Evolutionary conservation across 2,888 invertebrate species (phyloP), one percentile per base, ranked within the genome.

Genomic region (Achlya flavicornis): DNA sequence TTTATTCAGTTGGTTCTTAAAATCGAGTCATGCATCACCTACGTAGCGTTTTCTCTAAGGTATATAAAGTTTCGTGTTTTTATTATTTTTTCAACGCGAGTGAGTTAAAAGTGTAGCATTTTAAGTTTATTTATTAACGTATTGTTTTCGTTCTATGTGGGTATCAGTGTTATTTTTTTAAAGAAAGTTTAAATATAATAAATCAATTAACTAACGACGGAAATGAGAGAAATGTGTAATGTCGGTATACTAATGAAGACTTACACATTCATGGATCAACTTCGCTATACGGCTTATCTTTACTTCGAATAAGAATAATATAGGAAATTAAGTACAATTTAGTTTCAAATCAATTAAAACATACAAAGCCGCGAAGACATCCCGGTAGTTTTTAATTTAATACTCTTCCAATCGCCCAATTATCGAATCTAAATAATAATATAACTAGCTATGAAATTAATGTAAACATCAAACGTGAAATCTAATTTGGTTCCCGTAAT

Each of bases 11-110:
- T 80, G 87, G 75, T 74, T 78, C 79, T 82, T 74, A 82, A 79
- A 77, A 78, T 72, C 80, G 82, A 83, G 82, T 73, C 86, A 93
- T 93, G 93, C 92, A 93, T 85, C 93, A 92, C 89, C 85, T 93
- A 77, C 92, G 93, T 68, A 88, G 76, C 74, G 92, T 93, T 73
- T 93, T 93, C 75, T 79, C 83, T 33, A 93, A 93, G 93, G 93
- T 92, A 77, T 92, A 77, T 64, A 66, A 66, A 69, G 53, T 35
- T 10, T 38, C 35, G 58, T 59, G n/a, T 70, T 58, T 65, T 65
- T 62, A 66, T 64, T 74, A 70, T 69, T 61, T 69, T 74, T 69
- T 68, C 74, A 67, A 67, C 63, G 67, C 4, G 63, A 46, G 63
- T 60, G 61, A 62, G 63, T 65, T 65, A 59, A 64, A 63, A 59